These are phyloP conservation scores for Drosophila testacea DNA, from an alignment of 2,888 invertebrate species.

Conservation along the genomic window DNA sequence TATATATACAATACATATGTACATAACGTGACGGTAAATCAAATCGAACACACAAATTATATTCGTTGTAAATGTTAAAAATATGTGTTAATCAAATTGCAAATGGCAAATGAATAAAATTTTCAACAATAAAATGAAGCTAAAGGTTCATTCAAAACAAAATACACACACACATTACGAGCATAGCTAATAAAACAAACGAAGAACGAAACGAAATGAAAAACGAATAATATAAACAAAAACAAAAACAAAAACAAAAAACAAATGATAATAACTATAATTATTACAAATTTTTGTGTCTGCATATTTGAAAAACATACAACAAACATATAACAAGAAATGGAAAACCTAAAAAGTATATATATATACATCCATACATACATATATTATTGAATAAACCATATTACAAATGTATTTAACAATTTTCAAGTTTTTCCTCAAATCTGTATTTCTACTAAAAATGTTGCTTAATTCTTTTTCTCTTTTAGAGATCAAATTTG, in stretches of 20 bases:
- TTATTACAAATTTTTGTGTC: conserved; percentile 57
- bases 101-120: conserved; percentile 31
- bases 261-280: conserved; percentile 41
- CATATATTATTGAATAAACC: conserved; percentile 61
- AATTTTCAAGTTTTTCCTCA: not conserved
- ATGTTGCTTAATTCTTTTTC: not conserved
- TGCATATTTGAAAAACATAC: conserved; percentile 45
- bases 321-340: conserved; percentile 13
- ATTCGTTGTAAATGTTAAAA: conserved; percentile 66
- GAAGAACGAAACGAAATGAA: conserved; percentile 7
- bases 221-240: conserved; percentile 12
- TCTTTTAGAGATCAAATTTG: no score
- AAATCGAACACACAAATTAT: conserved; percentile 45
- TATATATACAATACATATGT: conserved; percentile 13
- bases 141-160: conserved; percentile 27
- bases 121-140: conserved; percentile 53
- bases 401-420: conserved; percentile 46
- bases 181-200: conserved; percentile 36
- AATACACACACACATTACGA: conserved; percentile 21
- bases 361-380: conserved; percentile 26
- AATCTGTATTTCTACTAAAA: not conserved
- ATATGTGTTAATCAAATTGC: conserved; percentile 49
- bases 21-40: conserved; percentile 23
- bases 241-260: conserved; percentile 12
- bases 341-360: conserved; percentile 17